A percentile compares a stretch with the other conserved stretches of the same genome.
phyloP scores from a whole-genome alignment of 2,888 invertebrate genomes.

The Thymelicus acteon region DNA sequence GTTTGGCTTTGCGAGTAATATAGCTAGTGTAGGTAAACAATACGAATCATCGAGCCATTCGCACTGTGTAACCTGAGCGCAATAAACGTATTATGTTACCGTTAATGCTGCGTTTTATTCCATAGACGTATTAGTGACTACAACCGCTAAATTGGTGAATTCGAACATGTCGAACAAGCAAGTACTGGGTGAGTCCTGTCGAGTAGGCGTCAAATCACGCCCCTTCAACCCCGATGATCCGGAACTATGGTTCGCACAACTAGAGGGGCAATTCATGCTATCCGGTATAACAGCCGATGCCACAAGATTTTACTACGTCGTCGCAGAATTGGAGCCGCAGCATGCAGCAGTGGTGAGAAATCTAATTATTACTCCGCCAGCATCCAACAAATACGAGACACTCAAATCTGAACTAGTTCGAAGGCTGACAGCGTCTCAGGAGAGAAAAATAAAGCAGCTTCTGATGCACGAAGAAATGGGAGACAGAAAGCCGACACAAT shows the following conservation, averaged over 20 bases:
- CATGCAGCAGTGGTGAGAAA: background rate
- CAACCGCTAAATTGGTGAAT: background rate
- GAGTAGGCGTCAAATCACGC: background rate
- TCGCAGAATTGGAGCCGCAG: background rate
- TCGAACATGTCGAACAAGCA: background rate
- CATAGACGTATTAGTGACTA: no score
- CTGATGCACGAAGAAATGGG: slow-evolving; percentile 38
- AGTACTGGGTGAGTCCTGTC: background rate
- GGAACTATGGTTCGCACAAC: background rate
- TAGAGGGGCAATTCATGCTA: background rate
- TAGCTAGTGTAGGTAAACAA: no score
- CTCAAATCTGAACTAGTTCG: background rate
- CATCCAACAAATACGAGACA: background rate
- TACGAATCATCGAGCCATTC: no score
- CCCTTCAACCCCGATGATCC: background rate
- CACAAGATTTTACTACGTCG: background rate
- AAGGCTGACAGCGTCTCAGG: slow-evolving; percentile 6
- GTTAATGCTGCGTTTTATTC: no score
- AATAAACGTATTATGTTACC: no score
- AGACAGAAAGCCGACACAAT: slow-evolving; percentile 39
- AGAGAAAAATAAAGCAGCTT: slow-evolving; percentile 31
- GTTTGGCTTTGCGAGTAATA: no score
- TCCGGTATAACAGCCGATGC: background rate
- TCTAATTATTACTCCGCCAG: background rate
- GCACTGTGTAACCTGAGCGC: no score